Evolutionary conservation across 2,113 vertebrate genomes (phyloP).

Genomic region (Thymallus thymallus): DNA sequence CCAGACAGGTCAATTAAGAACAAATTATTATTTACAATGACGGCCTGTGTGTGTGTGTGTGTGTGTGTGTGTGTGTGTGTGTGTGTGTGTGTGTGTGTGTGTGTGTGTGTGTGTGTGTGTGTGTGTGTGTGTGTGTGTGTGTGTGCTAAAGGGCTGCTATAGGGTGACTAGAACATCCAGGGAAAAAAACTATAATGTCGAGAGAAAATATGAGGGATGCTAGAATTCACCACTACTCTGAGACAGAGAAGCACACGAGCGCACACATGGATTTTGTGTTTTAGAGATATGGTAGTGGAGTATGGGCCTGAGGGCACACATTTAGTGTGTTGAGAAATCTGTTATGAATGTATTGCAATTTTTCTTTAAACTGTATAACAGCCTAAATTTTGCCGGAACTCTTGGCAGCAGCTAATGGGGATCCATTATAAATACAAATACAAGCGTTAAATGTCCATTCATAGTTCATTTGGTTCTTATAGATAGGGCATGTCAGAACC

Average conservation of each 20-base stretch:
- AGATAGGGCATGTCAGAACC: conserved; percentile 51
- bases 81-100: background rate
- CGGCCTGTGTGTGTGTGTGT: conserved; percentile 9
- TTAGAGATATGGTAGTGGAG: background rate
- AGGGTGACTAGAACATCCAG: conserved; percentile 17
- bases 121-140: background rate
- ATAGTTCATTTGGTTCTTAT: conserved; percentile 63
- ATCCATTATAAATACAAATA: background rate
- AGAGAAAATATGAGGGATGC: background rate
- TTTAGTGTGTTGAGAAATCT: too few species aligned
- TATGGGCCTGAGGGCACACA: too few species aligned
- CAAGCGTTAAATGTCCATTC: conserved; percentile 57
- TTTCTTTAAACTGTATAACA: too few species aligned
- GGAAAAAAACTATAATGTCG: conserved; percentile 16
- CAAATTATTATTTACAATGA: too few species aligned
- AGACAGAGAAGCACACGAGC: conserved; percentile 26
- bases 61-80: background rate
- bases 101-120: conserved; percentile 28
- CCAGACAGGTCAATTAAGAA: too few species aligned
- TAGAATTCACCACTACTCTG: background rate
- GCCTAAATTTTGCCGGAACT: too few species aligned
- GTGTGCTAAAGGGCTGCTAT: conserved; percentile 21
- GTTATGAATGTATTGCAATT: too few species aligned
- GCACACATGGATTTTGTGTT: conserved; percentile 19
- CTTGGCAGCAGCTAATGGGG: too few species aligned